Evolutionary conservation across 2,797 vertebrate genomes (phyloP).

Genomic region (Cebuella pygmaea): DNA sequence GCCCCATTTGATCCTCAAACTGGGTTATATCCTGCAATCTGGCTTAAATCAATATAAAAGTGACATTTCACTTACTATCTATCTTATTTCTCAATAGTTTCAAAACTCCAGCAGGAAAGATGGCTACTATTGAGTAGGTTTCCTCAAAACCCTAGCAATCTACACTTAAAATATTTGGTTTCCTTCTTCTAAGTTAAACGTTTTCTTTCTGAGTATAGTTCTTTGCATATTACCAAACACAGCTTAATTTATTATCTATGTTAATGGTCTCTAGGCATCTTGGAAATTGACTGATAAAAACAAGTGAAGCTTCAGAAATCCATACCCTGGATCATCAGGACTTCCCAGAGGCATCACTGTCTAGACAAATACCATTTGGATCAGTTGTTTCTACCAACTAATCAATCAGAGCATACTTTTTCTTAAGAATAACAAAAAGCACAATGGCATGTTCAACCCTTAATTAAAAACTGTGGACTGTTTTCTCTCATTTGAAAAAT

Average conservation of each 20-base stretch:
- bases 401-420: neutral
- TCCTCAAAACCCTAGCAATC: neutral
- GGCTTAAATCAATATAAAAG: neutral
- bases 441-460: neutral
- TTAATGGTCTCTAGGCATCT: constrained; percentile 21
- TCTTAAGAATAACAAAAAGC: constrained; percentile 28
- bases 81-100: neutral
- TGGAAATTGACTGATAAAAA: constrained; percentile 47
- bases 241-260: constrained; percentile 49
- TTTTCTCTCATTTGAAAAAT: neutral
- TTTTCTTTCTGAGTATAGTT: constrained; percentile 33
- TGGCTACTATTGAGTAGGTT: neutral
- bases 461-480: neutral
- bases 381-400: neutral
- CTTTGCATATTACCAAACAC: constrained; percentile 23
- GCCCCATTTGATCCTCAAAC: neutral
- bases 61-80: neutral
- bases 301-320: constrained; percentile 38
- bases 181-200: constrained; percentile 2
- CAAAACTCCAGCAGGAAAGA: neutral
- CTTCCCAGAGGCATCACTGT: constrained; percentile 16
- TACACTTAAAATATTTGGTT: neutral
- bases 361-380: constrained; percentile 39
- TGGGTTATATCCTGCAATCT: neutral
- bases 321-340: neutral